Percentiles rank a stretch among this genome's conserved stretches.
These are phyloP conservation scores for Beris chalybata DNA, from an alignment of 2,888 invertebrate genomes.

Conservation along the genomic window DNA sequence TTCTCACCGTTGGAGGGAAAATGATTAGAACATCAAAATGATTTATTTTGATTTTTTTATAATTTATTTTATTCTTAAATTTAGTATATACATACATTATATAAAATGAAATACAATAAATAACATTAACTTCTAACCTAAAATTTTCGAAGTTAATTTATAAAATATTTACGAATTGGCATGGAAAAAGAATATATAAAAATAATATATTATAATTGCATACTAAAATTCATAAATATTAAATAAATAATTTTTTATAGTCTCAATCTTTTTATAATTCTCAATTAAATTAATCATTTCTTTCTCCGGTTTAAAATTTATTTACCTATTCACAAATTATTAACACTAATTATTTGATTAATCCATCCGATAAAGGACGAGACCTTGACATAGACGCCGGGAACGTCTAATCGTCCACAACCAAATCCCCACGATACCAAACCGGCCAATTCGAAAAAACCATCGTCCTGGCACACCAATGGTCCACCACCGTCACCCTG, in stretches of 20 bases:
- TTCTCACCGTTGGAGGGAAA: too few relatives aligned
- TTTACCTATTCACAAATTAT: conserved; percentile 69
- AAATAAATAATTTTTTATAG: conserved; percentile 19
- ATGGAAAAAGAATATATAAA: conserved; percentile 6
- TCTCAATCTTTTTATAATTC: neutral
- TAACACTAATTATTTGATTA: conserved; percentile 94
- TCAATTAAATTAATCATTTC: too few relatives aligned
- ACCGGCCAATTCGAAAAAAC: conserved; percentile 89
- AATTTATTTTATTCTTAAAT: neutral
- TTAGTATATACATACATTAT: conserved; percentile 3
- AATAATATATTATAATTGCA: conserved; percentile 22
- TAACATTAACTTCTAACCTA: neutral
- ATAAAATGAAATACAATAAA: conserved; percentile 5
- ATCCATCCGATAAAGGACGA: conserved; percentile 96
- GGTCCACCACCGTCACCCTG: conserved; percentile 95
- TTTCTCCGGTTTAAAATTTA: neutral
- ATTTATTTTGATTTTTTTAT: too few relatives aligned
- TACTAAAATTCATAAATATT: conserved; percentile 15
- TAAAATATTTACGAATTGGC: neutral
- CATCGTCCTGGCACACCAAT: conserved; percentile 88
- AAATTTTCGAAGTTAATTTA: conserved; percentile 1
- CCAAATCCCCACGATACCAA: conserved; percentile 95
- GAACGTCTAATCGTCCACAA: conserved; percentile 89
- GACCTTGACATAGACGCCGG: conserved; percentile 96
- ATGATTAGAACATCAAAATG: too few relatives aligned